Conservation (phyloP, 1,140 invertebrate species). For the Drosophila equinoxialis region DNA sequence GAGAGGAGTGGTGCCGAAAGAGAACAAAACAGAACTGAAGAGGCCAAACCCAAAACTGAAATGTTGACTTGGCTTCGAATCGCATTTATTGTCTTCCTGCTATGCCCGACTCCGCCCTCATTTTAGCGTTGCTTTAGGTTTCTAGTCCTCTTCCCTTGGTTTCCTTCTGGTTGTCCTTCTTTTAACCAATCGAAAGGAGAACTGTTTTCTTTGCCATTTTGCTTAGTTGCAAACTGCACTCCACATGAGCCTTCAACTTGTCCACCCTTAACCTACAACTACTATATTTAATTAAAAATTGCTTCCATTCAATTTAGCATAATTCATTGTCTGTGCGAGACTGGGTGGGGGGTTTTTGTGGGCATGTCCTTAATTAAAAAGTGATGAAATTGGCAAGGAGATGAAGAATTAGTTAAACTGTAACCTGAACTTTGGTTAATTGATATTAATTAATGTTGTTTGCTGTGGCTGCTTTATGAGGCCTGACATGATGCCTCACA, state of each 20-base stretch:
- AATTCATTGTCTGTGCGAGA: constrained; percentile 23
- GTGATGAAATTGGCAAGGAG: constrained; percentile 40
- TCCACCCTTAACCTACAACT: background rate
- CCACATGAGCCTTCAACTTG: constrained; percentile 21
- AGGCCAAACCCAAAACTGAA: constrained; percentile 48
- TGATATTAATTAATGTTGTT: constrained; percentile 23
- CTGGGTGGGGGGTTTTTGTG: constrained; percentile 2
- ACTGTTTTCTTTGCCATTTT: background rate
- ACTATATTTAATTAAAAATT: constrained; percentile 63
- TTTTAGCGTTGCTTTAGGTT: constrained; percentile 30
- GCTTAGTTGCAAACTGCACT: constrained; percentile 10
- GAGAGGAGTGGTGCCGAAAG: constrained; percentile 1
- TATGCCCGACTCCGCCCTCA: constrained; percentile 27
- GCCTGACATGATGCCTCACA: constrained; percentile 23
- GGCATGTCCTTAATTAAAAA: constrained; percentile 49
- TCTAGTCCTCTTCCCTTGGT: constrained; percentile 17
- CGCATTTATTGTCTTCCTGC: constrained; percentile 49
- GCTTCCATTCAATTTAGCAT: constrained; percentile 52
- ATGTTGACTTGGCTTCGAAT: constrained; percentile 40
- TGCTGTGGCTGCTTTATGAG: constrained; percentile 17
- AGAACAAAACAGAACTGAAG: constrained; percentile 33
- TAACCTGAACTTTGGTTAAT: constrained; percentile 41
- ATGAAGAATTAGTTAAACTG: background rate
- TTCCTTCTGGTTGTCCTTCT: background rate
- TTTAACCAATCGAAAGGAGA: constrained; percentile 30